A percentile compares a stretch with the other conserved stretches of the same genome.
These are phyloP conservation scores for Sabellastarte sp. DNA, from an alignment of 2,888 invertebrate genomes.

Conservation along the genomic window DNA sequence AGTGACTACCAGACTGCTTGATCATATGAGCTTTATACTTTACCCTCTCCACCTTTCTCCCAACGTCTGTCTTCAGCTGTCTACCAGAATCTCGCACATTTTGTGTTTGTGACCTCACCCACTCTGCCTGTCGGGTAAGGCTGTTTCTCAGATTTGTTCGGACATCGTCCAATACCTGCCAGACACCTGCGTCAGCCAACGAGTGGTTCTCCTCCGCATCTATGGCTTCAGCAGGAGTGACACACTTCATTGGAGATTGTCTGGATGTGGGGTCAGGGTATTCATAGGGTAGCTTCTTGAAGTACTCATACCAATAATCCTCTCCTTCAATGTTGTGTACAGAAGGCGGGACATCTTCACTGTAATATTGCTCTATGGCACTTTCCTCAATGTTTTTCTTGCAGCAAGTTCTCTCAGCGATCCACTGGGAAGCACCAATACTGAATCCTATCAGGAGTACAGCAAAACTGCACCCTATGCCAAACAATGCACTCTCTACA, in stretches of 20 bases:
- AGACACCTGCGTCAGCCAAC: background rate
- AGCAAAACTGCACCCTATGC: background rate
- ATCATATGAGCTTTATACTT: background rate
- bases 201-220: background rate
- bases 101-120: background rate
- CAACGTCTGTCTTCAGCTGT: background rate
- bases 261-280: too few relatives aligned
- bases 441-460: background rate
- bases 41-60: background rate
- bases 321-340: too few relatives aligned
- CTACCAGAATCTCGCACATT: background rate
- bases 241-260: background rate
- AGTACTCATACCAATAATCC: background rate
- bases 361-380: too few relatives aligned
- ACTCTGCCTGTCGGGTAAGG: background rate
- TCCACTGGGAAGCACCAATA: background rate
- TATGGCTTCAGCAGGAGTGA: background rate
- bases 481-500: background rate
- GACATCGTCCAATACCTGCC: background rate
- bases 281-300: too few relatives aligned
- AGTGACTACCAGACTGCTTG: background rate
- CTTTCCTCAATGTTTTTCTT: background rate
- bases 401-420: background rate
- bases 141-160: background rate
- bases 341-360: too few relatives aligned